Evolutionary conservation across 2,113 vertebrate species (phyloP).

Genomic region (Bufo gargarizans): DNA sequence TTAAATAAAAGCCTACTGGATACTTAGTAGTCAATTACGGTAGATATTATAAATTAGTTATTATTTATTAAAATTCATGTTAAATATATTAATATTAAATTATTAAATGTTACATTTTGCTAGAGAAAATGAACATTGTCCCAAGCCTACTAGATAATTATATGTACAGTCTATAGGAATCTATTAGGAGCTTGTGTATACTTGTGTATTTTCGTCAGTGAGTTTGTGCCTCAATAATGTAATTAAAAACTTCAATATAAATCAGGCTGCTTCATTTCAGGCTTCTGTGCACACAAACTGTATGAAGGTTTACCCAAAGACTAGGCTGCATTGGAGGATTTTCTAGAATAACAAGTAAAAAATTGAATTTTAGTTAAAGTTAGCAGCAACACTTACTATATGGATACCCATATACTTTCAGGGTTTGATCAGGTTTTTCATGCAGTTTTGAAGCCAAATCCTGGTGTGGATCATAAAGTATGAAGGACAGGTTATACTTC

Average conservation of each 20-base stretch:
- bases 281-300: constrained; percentile 34
- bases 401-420: too few relatives aligned
- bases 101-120: background rate
- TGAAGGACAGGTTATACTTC: too few relatives aligned
- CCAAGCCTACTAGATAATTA: background rate
- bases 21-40: background rate
- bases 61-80: too few relatives aligned
- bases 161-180: background rate
- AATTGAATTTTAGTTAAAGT: background rate
- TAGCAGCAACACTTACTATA: background rate
- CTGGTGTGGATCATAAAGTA: too few relatives aligned
- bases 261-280: constrained; percentile 8
- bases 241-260: constrained; percentile 22
- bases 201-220: constrained; percentile 15
- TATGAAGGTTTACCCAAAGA: constrained; percentile 14
- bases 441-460: too few relatives aligned
- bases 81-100: background rate
- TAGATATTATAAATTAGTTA: too few relatives aligned
- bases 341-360: background rate
- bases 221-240: background rate
- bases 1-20: background rate
- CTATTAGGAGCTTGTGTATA: background rate
- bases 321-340: constrained; percentile 1
- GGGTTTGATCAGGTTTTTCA: too few relatives aligned
- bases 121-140: background rate